Base-by-base conservation (phyloP, 2,888 invertebrate genomes). In the Anagyrus pseudococci region DNA sequence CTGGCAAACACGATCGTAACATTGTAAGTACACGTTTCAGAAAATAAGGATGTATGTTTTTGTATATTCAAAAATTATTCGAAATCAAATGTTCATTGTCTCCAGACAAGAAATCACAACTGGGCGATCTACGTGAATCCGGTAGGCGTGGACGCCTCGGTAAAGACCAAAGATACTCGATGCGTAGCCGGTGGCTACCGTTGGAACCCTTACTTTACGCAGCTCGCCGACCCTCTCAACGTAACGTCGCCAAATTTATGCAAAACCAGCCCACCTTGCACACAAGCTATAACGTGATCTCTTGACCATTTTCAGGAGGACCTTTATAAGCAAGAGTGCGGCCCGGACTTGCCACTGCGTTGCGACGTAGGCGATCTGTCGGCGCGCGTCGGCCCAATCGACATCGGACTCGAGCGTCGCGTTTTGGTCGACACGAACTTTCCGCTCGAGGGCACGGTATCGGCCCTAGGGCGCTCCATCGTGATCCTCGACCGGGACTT, bases 111-210 rank as follows among this genome's bases (percentile, higher is more conserved):
- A 72, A 85, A 92, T 75, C 96, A 96, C 81, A 88, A 91, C 72
- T 96, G 95, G 95, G 91, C 92, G 55, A 90, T 96, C 71, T 96
- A 88, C 79, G 95, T 96, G 40, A 96, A 95, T 83, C 91, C 93
- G 0, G 92, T 96, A 47, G 94, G 94, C 0, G 94, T 94, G 58
- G 96, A 96, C 83, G 95, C 95, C 0, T 86, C 92, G 0, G 94
- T 95, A 6, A 86, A 89, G 78, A 89, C 90, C 40, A 88, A 90
- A 64, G 83, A 83, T 68, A 92, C 93, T 0, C 85, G 96, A 69
- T 96, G 96, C 78, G 93, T 94, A 8, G 95, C 96, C 1, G 94
- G 92, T 23, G 96, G 96, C 7, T 95, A 94, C 76, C 86, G 91
- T 13, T 95, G 94, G 94, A 95, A 95, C 84, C 95, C 95, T 0